Conservation (phyloP, 2,113 vertebrate genomes). For the Halichoeres trimaculatus region DNA sequence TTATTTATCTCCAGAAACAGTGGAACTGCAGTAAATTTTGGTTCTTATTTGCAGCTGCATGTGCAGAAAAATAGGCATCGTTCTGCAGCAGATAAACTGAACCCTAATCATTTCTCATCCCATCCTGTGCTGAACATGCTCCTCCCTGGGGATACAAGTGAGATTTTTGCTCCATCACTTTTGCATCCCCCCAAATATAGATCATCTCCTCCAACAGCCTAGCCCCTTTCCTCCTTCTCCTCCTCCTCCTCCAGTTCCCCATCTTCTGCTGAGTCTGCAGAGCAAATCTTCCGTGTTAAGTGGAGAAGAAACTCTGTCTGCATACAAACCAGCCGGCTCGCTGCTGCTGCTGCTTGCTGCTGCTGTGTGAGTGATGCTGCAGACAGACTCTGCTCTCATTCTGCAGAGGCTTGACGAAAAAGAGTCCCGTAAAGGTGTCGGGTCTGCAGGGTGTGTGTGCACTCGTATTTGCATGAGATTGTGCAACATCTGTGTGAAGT, state of each 20-base stretch:
- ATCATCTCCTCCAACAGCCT: not conserved
- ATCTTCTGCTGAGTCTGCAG: constrained; percentile 57
- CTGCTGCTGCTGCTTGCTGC: not conserved
- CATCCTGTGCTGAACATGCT: not conserved
- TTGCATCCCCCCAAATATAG: constrained; percentile 30
- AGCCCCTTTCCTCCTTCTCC: not conserved
- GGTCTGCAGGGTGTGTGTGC: not conserved
- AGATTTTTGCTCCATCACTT: constrained; percentile 34
- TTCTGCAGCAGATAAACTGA: constrained; percentile 18
- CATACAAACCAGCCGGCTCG: constrained; percentile 48
- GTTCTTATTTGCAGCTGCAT: not conserved
- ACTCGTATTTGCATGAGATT: constrained; percentile 7
- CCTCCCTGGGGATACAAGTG: not conserved
- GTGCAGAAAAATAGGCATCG: not conserved
- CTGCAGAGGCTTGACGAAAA: constrained; percentile 13
- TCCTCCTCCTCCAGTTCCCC: not conserved
- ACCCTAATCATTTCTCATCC: not conserved
- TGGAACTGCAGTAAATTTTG: not conserved
- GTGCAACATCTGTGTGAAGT: not conserved
- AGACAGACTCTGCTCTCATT: constrained; percentile 4
- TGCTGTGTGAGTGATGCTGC: constrained; percentile 1
- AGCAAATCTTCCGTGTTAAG: constrained; percentile 29
- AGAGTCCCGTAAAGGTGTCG: not conserved
- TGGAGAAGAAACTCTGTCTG: constrained; percentile 32
- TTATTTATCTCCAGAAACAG: not conserved